Conservation (phyloP, 2,888 invertebrate genomes). For the Leucozona laternaria region DNA sequence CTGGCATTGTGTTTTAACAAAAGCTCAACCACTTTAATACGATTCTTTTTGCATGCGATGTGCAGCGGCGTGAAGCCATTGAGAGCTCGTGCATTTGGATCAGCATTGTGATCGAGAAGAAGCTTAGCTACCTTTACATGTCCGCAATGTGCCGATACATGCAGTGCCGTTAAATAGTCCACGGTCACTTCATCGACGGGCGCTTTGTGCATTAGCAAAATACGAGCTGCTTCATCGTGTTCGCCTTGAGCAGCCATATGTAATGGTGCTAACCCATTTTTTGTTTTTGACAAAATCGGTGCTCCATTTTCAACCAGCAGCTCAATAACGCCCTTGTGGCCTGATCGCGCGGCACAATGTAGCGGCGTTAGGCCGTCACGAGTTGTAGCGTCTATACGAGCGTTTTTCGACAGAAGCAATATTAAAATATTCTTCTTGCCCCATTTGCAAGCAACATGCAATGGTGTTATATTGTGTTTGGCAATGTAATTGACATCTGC, state of each 20-base stretch:
- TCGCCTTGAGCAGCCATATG: conserved; percentile 99
- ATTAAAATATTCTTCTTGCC: conserved; percentile 97
- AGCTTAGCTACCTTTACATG: conserved; percentile 97
- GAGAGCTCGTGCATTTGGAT: conserved; percentile 97
- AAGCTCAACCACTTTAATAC: conserved; percentile 96
- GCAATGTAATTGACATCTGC: conserved; percentile 98
- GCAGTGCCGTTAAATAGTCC: conserved; percentile 98
- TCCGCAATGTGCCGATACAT: conserved; percentile 97
- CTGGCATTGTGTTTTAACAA: conserved; percentile 97
- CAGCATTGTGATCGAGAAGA: conserved; percentile 96
- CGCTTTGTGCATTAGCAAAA: conserved; percentile 95
- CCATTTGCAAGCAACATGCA: conserved; percentile 99
- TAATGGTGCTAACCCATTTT: conserved; percentile 97
- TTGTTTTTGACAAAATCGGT: conserved; percentile 97
- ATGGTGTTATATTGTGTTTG: conserved; percentile 98
- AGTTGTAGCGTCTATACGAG: conserved; percentile 96
- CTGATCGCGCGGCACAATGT: conserved; percentile 98
- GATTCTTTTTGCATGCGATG: conserved; percentile 99
- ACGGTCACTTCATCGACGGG: conserved; percentile 99
- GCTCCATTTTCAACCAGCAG: conserved; percentile 94
- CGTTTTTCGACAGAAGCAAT: conserved; percentile 93
- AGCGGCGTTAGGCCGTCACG: conserved; percentile 97
- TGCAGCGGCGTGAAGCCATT: conserved; percentile 99
- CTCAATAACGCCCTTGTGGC: conserved; percentile 97
- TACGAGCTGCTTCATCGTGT: conserved; percentile 97